Conservation (phyloP, 1,140 invertebrate species). For the Himalopsyche phryganea region DNA sequence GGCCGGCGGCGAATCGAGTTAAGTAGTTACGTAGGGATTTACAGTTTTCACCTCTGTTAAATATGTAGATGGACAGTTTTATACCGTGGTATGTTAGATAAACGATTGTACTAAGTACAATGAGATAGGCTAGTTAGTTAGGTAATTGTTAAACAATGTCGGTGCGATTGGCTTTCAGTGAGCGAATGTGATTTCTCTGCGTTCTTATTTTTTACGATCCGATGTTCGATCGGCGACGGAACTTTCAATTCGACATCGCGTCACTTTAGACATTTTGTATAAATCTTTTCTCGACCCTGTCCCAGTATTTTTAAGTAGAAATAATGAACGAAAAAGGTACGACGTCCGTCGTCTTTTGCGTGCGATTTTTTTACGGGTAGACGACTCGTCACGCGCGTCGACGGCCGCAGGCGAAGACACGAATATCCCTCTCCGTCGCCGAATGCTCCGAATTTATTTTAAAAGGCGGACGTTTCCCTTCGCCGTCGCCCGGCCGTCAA, state of each 20-base stretch:
- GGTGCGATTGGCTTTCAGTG: slow-evolving; percentile 28
- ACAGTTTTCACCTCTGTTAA: slow-evolving; percentile 34
- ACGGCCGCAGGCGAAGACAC: slow-evolving; percentile 12
- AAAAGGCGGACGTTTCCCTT: slow-evolving; percentile 9
- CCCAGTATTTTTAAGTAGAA: slow-evolving; percentile 30
- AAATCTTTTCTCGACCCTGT: slow-evolving; percentile 16
- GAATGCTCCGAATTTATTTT: slow-evolving; percentile 27
- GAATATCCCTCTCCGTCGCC: slow-evolving; percentile 25
- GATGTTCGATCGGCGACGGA: slow-evolving; percentile 23
- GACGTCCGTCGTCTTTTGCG: slow-evolving; percentile 11
- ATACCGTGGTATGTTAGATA: slow-evolving; percentile 35
- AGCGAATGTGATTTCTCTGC: slow-evolving; percentile 26
- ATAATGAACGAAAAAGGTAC: slow-evolving; percentile 19
- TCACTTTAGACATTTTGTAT: slow-evolving; percentile 18
- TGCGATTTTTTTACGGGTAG: slow-evolving; percentile 29
- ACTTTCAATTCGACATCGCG: slow-evolving; percentile 21
- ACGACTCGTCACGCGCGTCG: slow-evolving; percentile 24
- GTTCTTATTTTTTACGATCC: slow-evolving; percentile 11
- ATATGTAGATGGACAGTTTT: slow-evolving; percentile 36
- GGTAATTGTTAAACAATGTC: slow-evolving; percentile 36
- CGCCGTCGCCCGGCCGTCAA: slow-evolving; percentile 28
- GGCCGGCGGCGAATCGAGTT: slow-evolving; percentile 16
- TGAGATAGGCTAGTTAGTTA: slow-evolving; percentile 36
- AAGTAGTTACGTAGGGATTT: slow-evolving; percentile 32
- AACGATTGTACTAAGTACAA: slow-evolving; percentile 36